Conservation (phyloP, 1,140 invertebrate species). For the Drosophila kepulauana region DNA sequence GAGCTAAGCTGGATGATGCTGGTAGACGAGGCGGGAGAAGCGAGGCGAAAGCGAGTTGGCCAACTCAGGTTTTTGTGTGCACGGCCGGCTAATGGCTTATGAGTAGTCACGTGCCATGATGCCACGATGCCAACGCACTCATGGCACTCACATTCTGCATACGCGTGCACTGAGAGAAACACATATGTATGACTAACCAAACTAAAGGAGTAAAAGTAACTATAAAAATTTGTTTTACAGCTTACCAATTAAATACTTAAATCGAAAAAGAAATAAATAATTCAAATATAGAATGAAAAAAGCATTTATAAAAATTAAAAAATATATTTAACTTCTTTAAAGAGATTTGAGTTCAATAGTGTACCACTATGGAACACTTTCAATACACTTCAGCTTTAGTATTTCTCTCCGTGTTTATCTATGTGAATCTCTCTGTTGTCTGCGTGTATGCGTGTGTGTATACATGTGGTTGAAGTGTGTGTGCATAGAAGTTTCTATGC, state of each 20-base stretch:
- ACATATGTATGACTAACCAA: too few species aligned
- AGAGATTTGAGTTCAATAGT: too few species aligned
- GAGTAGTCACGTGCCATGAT: constrained; percentile 26
- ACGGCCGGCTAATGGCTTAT: constrained; percentile 70
- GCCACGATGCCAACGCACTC: constrained; percentile 31
- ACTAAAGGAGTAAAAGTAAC: too few species aligned
- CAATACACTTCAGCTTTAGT: too few species aligned
- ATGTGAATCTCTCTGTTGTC: neutral
- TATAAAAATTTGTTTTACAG: too few species aligned
- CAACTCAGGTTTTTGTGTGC: constrained; percentile 36
- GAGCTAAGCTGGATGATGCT: neutral
- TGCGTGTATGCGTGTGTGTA: neutral
- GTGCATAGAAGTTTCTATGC: constrained; percentile 16
- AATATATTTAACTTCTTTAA: too few species aligned
- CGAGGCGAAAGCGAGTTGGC: neutral
- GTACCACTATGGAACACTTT: too few species aligned
- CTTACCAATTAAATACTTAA: too few species aligned
- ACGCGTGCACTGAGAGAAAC: too few species aligned
- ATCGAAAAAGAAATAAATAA: too few species aligned
- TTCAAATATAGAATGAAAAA: too few species aligned
- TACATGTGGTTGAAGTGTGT: neutral
- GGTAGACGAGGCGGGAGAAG: neutral
- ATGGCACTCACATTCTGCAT: constrained; percentile 16
- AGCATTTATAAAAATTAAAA: too few species aligned
- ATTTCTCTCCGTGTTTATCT: neutral